phyloP scores from a whole-genome alignment of 2,113 vertebrate species.

The Cephalopterus ornatus region DNA sequence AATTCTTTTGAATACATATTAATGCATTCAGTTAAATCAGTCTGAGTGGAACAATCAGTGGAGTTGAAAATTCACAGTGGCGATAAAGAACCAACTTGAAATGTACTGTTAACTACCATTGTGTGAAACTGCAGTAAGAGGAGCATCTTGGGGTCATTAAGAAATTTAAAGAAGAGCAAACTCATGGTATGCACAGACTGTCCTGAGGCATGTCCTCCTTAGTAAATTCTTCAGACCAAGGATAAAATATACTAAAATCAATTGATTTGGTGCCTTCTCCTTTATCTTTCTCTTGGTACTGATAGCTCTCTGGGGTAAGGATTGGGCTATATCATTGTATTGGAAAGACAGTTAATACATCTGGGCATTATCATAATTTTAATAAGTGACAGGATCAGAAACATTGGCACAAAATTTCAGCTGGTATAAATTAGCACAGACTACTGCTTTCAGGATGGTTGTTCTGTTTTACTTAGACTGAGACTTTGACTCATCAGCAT shows the following conservation, averaged over 20 bases:
- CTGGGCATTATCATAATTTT: not conserved
- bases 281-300: not conserved
- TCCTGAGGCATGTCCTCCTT: not conserved
- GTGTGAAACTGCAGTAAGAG: not conserved
- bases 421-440: conserved; percentile 37
- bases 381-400: conserved; percentile 16
- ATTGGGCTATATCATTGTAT: not conserved
- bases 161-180: not conserved
- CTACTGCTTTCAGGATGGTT: conserved; percentile 25
- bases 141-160: not conserved
- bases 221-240: not conserved
- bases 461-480: conserved; percentile 26
- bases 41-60: not conserved
- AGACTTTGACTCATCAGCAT: conserved; percentile 44
- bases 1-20: not conserved
- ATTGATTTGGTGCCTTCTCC: not conserved
- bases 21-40: not conserved
- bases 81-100: not conserved
- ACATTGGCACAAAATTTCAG: not conserved
- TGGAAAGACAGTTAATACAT: not conserved
- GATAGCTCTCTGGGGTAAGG: not conserved
- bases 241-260: not conserved
- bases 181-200: not conserved
- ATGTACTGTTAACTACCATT: not conserved
- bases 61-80: not conserved